phyloP scores from a whole-genome alignment of 2,113 vertebrate species.

The Sinocyclocheilus maitianheensis region DNA sequence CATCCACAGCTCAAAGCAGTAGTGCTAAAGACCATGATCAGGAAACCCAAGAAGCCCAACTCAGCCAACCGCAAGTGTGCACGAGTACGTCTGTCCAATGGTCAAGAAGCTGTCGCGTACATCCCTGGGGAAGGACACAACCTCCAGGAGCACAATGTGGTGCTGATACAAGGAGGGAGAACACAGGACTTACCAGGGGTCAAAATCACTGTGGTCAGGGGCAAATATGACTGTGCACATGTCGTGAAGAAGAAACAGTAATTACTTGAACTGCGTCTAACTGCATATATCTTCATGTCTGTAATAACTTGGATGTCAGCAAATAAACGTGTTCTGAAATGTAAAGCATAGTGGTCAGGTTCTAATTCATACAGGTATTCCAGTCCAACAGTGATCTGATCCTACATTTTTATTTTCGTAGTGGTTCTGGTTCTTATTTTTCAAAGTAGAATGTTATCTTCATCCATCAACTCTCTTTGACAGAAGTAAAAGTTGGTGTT shows the following conservation, averaged over 20 bases:
- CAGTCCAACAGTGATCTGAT: neutral
- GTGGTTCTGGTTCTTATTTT: neutral
- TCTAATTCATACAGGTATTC: neutral
- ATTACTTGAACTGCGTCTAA: neutral
- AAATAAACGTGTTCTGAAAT: slow-evolving; percentile 9
- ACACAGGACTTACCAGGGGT: slow-evolving; percentile 92
- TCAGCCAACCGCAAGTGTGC: slow-evolving; percentile 93
- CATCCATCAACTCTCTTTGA: neutral
- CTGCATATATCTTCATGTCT: neutral
- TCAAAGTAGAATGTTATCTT: neutral
- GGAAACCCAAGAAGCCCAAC: slow-evolving; percentile 96
- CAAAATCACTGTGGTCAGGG: slow-evolving; percentile 82
- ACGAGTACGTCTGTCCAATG: slow-evolving; percentile 83
- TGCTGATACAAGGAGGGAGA: slow-evolving; percentile 85
- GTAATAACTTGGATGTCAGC: neutral
- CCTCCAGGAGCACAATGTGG: slow-evolving; percentile 91
- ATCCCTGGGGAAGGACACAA: slow-evolving; percentile 92
- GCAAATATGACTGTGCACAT: slow-evolving; percentile 84
- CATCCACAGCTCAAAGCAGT: slow-evolving; percentile 88
- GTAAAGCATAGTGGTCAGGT: neutral
- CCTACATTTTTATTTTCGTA: neutral
- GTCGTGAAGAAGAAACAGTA: slow-evolving; percentile 80
- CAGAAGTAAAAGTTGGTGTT: neutral
- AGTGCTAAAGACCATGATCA: slow-evolving; percentile 86
- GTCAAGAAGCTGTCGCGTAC: slow-evolving; percentile 84